Evolutionary conservation across 2,797 vertebrate species (phyloP).

Genomic region (Macropodus opercularis): DNA sequence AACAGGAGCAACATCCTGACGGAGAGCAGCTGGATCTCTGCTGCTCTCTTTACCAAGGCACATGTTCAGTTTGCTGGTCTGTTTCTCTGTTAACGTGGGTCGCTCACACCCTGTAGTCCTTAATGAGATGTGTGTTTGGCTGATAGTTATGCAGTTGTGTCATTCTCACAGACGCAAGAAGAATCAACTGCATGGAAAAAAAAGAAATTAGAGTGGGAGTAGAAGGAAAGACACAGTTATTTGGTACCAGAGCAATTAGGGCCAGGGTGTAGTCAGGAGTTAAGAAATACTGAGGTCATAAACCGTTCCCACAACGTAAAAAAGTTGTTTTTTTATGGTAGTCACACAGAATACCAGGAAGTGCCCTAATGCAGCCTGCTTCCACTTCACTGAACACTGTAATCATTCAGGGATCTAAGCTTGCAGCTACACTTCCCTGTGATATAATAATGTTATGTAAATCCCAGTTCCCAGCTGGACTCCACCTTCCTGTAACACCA

Average conservation of each 20-base stretch:
- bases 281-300: neutral
- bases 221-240: neutral
- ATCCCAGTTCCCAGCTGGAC: neutral
- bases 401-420: neutral
- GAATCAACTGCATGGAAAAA: neutral
- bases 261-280: neutral
- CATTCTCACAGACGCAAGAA: neutral
- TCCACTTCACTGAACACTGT: neutral
- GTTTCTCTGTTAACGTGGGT: constrained; percentile 30
- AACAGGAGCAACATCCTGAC: constrained; percentile 1
- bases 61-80: constrained; percentile 7
- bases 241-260: neutral
- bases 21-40: constrained; percentile 27
- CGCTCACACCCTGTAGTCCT: neutral
- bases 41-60: neutral
- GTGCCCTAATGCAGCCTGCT: too few species aligned
- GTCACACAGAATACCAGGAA: too few species aligned
- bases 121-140: constrained; percentile 24
- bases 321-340: too few species aligned
- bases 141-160: constrained; percentile 33
- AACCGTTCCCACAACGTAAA: neutral
- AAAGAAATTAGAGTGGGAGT: neutral
- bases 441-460: neutral
- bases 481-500: constrained; percentile 14
- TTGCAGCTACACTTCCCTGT: neutral